phyloP scores from a whole-genome alignment of 1,140 invertebrate species.

The Aplysia californica region DNA sequence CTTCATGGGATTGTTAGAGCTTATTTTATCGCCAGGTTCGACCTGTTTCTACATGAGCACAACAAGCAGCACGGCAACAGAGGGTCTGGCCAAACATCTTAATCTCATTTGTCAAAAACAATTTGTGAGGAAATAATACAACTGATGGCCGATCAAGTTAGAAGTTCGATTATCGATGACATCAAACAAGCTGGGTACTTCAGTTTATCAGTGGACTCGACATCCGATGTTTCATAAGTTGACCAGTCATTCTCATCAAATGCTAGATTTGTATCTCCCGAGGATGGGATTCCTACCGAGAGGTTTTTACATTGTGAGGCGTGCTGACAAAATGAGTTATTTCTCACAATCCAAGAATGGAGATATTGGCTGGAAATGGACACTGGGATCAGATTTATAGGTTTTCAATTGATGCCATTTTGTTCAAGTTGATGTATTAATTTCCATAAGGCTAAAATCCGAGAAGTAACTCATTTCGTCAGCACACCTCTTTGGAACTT shows the following conservation, averaged over 20 bases:
- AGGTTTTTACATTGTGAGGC: not conserved
- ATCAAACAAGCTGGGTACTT: not conserved
- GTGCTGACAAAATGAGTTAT: too few relatives aligned
- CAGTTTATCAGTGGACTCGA: not conserved
- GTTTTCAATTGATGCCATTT: too few relatives aligned
- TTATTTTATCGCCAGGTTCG: not conserved
- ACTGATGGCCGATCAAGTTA: not conserved
- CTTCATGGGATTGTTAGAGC: not conserved
- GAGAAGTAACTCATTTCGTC: too few relatives aligned
- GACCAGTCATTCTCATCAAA: not conserved
- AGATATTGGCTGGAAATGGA: too few relatives aligned
- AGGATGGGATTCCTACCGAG: not conserved
- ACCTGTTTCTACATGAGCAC: not conserved
- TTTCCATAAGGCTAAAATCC: too few relatives aligned
- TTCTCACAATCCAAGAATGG: too few relatives aligned
- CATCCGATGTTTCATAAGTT: not conserved
- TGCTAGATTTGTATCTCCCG: not conserved
- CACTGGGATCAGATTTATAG: too few relatives aligned
- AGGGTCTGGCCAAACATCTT: too few relatives aligned
- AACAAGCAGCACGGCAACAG: not conserved
- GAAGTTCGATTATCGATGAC: not conserved
- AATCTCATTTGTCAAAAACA: not conserved
- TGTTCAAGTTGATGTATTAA: too few relatives aligned
- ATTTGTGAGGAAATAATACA: too few relatives aligned
- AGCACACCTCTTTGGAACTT: too few relatives aligned